Percentiles rank a stretch among this genome's conserved stretches.
These are phyloP conservation scores for Porites rus DNA, from an alignment of 92 coral and sea anemone genomes.

Conservation along the genomic window DNA sequence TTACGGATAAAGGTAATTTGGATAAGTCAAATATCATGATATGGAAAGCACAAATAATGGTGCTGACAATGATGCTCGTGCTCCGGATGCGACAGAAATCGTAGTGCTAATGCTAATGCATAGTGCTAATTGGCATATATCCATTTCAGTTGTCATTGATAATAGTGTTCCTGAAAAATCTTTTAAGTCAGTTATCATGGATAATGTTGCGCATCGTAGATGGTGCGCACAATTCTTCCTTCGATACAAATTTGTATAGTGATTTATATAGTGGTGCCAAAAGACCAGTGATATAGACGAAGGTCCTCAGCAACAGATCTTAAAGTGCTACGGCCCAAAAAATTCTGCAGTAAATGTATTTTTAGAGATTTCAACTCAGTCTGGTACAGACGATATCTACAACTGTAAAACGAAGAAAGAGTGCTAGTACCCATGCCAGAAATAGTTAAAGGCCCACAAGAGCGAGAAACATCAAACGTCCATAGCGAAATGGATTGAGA, in stretches of 20 bases:
- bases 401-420: slow-evolving; percentile 26
- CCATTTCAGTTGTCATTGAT: slow-evolving; percentile 8
- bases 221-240: slow-evolving; percentile 26
- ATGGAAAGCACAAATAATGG: slow-evolving; percentile 13
- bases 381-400: slow-evolving; percentile 26
- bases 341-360: slow-evolving; percentile 37
- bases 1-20: slow-evolving; percentile 18
- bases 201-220: slow-evolving; percentile 26
- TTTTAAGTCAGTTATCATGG: slow-evolving; percentile 14
- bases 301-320: slow-evolving; percentile 36
- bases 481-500: too few species aligned
- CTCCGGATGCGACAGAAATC: slow-evolving; percentile 26
- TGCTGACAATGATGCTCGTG: slow-evolving; percentile 17
- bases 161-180: slow-evolving; percentile 3
- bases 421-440: slow-evolving; percentile 32
- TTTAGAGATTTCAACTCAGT: slow-evolving; percentile 42
- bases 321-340: slow-evolving; percentile 26
- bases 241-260: slow-evolving; percentile 8
- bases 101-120: slow-evolving; percentile 2
- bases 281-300: slow-evolving; percentile 23
- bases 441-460: slow-evolving; percentile 22
- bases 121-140: slow-evolving; percentile 14
- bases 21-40: slow-evolving; percentile 23
- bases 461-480: not conserved
- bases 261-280: slow-evolving; percentile 1